Evolutionary conservation across 2,797 vertebrate genomes (phyloP).

Genomic region (Galaxias olidus): DNA sequence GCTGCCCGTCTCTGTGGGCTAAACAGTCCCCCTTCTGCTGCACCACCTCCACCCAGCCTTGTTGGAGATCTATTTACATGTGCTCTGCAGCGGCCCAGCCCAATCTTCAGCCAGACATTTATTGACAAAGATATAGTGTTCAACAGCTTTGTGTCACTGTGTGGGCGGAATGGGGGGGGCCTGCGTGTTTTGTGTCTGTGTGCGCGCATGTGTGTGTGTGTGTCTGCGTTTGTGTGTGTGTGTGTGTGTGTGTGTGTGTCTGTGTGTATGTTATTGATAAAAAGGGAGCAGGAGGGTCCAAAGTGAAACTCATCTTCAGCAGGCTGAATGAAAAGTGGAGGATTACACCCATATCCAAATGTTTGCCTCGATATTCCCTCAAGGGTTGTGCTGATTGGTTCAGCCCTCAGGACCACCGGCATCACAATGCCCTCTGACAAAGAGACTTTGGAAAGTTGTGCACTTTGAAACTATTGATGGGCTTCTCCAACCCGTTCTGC

Average conservation of each 20-base stretch:
- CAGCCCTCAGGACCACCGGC: constrained; percentile 23
- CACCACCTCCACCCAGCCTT: constrained; percentile 53
- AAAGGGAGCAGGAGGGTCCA: constrained; percentile 27
- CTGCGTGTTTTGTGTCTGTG: constrained; percentile 5
- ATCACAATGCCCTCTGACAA: constrained; percentile 37
- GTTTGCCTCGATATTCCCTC: constrained; percentile 36
- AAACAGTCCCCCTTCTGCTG: constrained; percentile 28
- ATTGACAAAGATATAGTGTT: constrained; percentile 46
- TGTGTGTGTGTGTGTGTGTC: constrained; percentile 1
- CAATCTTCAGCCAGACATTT: constrained; percentile 61
- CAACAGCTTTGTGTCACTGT: constrained; percentile 32
- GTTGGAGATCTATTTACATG: constrained; percentile 66
- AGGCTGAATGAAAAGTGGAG: constrained; percentile 21
- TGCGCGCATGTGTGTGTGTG: constrained; percentile 10
- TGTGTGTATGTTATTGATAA: constrained; percentile 16
- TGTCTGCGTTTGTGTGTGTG: constrained; percentile 13
- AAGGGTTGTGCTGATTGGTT: constrained; percentile 40
- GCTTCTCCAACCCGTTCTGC: constrained; percentile 24
- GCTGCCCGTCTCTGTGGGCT: constrained; percentile 42
- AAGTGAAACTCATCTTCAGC: constrained; percentile 46
- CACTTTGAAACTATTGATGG: constrained; percentile 35
- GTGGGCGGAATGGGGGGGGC: constrained; percentile 7
- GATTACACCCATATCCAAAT: constrained; percentile 50
- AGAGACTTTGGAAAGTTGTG: constrained; percentile 42
- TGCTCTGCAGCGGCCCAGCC: constrained; percentile 52